A percentile compares a stretch with the other conserved stretches of the same genome.
These are phyloP conservation scores for Choloepus didactylus DNA, from an alignment of 2,797 vertebrate genomes.

Conservation along the genomic window DNA sequence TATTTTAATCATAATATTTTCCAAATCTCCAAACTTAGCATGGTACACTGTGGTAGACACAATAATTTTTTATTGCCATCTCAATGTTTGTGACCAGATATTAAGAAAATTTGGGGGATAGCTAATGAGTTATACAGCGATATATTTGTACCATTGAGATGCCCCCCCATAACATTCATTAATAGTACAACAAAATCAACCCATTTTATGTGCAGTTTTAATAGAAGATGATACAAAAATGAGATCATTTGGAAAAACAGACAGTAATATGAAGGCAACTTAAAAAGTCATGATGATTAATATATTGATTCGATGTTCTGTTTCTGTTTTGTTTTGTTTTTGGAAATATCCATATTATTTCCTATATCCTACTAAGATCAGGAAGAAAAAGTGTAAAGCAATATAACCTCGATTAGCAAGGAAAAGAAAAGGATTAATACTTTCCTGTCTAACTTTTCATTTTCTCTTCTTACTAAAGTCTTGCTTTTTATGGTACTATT, in stretches of 20 bases:
- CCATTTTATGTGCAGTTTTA: not conserved
- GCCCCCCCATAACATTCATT: not conserved
- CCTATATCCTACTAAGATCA: conserved; percentile 28
- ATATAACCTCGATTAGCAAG: conserved; percentile 55
- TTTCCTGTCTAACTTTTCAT: conserved; percentile 18
- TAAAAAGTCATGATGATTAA: conserved; percentile 61
- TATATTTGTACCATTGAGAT: not conserved
- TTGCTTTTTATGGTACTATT: conserved; percentile 47
- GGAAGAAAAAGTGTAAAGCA: conserved; percentile 66
- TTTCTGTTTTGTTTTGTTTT: not conserved
- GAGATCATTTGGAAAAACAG: conserved; percentile 12
- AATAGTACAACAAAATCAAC: conserved; percentile 12
- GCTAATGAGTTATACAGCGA: not conserved
- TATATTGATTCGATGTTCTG: conserved; percentile 15
- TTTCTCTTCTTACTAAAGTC: conserved; percentile 52
- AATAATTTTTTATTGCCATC: conserved; percentile 17
- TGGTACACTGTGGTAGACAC: not conserved
- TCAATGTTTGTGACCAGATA: not conserved
- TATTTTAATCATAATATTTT: conserved; percentile 17
- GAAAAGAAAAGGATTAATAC: conserved; percentile 50
- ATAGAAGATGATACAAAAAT: conserved; percentile 28
- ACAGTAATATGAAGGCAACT: conserved; percentile 44
- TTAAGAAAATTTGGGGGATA: not conserved
- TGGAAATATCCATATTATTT: conserved; percentile 44
- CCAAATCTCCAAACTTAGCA: not conserved